Percentiles rank a stretch among this genome's conserved stretches.
Evolutionary conservation across 2,113 vertebrate genomes (phyloP).

Genomic region (Gavia stellata): DNA sequence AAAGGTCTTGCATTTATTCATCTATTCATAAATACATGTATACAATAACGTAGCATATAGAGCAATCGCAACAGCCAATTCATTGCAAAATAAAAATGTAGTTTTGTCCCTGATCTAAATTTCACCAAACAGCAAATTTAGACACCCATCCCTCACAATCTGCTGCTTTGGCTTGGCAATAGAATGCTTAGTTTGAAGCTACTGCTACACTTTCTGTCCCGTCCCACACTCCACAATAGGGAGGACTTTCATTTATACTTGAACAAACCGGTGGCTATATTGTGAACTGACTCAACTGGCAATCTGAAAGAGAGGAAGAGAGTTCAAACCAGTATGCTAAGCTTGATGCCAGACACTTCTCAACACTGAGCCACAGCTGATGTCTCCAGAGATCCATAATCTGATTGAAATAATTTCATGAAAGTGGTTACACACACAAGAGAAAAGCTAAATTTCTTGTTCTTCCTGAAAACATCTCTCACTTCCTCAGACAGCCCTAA

Average conservation of each 20-base stretch:
- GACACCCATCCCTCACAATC: not conserved
- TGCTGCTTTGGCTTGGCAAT: not conserved
- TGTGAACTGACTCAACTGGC: not conserved
- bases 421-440: not conserved
- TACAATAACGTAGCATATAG: not conserved
- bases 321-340: not conserved
- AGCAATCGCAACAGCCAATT: not conserved
- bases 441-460: not conserved
- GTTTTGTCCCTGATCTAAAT: not conserved
- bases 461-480: not conserved
- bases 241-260: not conserved
- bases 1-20: not conserved
- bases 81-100: not conserved
- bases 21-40: not conserved
- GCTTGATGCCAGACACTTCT: not conserved
- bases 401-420: not conserved
- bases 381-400: not conserved
- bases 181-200: not conserved
- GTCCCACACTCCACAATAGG: not conserved
- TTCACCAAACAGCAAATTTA: not conserved
- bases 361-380: not conserved
- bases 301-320: not conserved
- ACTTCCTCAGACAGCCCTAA: not conserved
- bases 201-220: not conserved
- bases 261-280: not conserved